Base-by-base conservation (phyloP, 2,888 invertebrate genomes). In the Sialis fuliginosa region DNA sequence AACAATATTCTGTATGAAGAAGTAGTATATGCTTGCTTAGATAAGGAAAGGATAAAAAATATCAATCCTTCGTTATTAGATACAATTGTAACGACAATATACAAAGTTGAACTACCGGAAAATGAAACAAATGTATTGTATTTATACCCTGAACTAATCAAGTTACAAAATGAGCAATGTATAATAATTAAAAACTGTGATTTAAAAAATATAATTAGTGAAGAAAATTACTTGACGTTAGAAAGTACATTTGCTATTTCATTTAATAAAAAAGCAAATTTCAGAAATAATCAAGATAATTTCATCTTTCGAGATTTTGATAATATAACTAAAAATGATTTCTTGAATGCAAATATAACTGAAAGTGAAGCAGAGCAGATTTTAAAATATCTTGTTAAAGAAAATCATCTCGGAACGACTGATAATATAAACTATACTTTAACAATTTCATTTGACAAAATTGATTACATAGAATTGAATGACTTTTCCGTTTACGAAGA, bases 281-380 rank as follows among this genome's bases (percentile, higher is more conserved):
- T 53, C 44, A 33, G 37, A 35, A 8, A 31, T 7, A 41, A 37
- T 33, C 49, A 49, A 48, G 48, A 44, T 45, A 13, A 35, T 37
- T 31, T 45, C 1, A n/a, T 31, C 30, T 46, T 54, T 42, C 33
- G 43, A 35, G 31, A 10, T 30, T 54, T 45, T 45, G 53, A 54
- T 48, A 49, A 44, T 33, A 44, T 54, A 39, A 46, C 40, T 6
- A 6, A 39, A 13, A 34, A 53, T 35, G 51, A 54, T 48, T 48
- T 54, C n/a, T 33, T 31, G 7, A 47, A 48, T 13, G 48, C n/a
- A 12, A 49, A 47, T 42, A 50, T 50, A 6, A 6, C 39, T 34
- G 9, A 9, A 13, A 42, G 7, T 9, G 52, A 50, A 39, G 50
- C 50, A 22, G 41, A 47, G 41, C 9, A 44, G 32, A 51, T 52